Evolutionary conservation across 2,888 invertebrate genomes (phyloP).

Genomic region (Dolichomitus sp.): DNA sequence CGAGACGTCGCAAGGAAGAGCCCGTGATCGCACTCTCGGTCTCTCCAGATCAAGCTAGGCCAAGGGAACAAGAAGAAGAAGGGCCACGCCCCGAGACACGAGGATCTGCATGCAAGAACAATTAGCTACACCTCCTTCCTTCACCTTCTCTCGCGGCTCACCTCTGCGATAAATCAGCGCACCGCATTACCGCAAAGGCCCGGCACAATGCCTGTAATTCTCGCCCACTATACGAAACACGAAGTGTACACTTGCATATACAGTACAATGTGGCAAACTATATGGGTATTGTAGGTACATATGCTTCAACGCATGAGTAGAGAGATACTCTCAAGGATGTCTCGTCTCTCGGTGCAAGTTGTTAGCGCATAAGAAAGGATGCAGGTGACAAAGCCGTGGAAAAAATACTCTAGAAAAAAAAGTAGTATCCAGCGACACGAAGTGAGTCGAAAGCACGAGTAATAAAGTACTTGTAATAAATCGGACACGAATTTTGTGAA

Average conservation of each 20-base stretch:
- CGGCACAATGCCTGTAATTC: constrained; percentile 83
- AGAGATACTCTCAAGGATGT: constrained; percentile 33
- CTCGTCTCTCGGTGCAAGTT: constrained; percentile 19
- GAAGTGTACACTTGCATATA: constrained; percentile 23
- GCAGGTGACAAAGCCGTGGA: constrained; percentile 42
- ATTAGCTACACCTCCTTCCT: constrained; percentile 82
- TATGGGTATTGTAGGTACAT: constrained; percentile 25
- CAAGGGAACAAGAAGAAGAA: constrained; percentile 55
- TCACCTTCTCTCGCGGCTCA: constrained; percentile 77
- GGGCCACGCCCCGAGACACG: constrained; percentile 65
- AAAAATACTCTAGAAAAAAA: neutral
- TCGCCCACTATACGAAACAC: constrained; percentile 79
- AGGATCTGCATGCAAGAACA: constrained; percentile 83
- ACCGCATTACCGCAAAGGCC: constrained; percentile 82
- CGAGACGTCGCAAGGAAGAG: constrained; percentile 73
- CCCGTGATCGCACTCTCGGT: constrained; percentile 46
- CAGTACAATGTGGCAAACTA: neutral
- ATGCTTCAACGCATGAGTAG: constrained; percentile 16
- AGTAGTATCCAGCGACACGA: neutral
- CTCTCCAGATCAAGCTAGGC: constrained; percentile 34
- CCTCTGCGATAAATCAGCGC: constrained; percentile 82
- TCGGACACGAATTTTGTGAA: constrained; percentile 1
- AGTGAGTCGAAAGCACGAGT: neutral
- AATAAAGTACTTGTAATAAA: constrained; percentile 15
- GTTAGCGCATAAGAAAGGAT: constrained; percentile 35